Percentiles rank a stretch among this genome's conserved stretches.
Conservation (phyloP, 1,140 invertebrate species). For the Latrodectus geometricus region DNA sequence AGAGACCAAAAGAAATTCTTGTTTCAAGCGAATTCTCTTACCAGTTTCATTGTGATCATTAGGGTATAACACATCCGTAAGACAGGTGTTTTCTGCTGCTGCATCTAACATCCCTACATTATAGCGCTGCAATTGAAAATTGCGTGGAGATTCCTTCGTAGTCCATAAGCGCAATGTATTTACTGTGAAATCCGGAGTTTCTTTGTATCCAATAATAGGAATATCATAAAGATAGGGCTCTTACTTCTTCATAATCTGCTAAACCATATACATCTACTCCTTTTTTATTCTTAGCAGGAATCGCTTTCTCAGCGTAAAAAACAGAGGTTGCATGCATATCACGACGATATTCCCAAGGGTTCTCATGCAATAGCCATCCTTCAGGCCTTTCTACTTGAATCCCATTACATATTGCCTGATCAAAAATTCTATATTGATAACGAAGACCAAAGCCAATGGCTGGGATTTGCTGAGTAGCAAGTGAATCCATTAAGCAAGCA, state of each 20-base stretch:
- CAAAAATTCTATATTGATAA: slow-evolving; percentile 99
- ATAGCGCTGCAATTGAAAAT: no score
- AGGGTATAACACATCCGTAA: no score
- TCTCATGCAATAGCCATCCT: background rate
- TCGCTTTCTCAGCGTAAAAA: no score
- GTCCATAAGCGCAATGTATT: no score
- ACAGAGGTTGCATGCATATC: background rate
- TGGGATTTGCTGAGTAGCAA: slow-evolving; percentile 98
- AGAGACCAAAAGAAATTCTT: no score
- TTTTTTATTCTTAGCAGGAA: background rate
- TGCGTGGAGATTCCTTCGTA: no score
- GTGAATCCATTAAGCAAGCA: slow-evolving; percentile 98
- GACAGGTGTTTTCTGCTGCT: no score
- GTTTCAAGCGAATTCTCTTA: no score
- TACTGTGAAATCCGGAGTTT: no score
- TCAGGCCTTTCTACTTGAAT: slow-evolving; percentile 77
- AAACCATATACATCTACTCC: slow-evolving; percentile 79
- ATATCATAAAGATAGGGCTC: slow-evolving; percentile 98
- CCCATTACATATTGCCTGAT: slow-evolving; percentile 94
- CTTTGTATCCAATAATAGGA: no score
- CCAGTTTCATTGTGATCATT: no score
- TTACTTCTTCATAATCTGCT: slow-evolving; percentile 92
- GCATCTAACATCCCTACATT: no score
- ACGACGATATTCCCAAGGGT: background rate
- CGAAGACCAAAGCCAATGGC: slow-evolving; percentile 99